Conservation (phyloP, 1,140 invertebrate genomes). For the Ceratina australensis region DNA sequence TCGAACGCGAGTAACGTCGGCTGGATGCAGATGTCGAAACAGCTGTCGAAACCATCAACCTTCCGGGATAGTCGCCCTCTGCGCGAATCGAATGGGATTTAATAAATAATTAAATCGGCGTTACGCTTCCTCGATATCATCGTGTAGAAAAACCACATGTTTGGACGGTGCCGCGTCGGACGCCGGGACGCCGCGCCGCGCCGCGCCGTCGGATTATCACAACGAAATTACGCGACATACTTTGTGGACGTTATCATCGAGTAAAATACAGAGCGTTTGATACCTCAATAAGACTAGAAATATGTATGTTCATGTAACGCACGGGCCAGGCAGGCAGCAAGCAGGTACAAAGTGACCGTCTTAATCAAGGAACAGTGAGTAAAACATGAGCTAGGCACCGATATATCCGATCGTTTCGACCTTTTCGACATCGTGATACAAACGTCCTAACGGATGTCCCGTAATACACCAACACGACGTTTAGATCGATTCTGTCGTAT, state of each 20-base stretch:
- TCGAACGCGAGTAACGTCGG: constrained; percentile 58
- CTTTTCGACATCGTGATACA: constrained; percentile 67
- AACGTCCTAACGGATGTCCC: constrained; percentile 45
- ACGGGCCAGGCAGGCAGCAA: constrained; percentile 66
- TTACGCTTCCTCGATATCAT: constrained; percentile 43
- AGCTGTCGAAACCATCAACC: constrained; percentile 67
- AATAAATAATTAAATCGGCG: constrained; percentile 56
- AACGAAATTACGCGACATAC: constrained; percentile 62
- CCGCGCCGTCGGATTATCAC: constrained; percentile 46
- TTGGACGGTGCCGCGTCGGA: constrained; percentile 1
- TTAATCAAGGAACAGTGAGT: constrained; percentile 64
- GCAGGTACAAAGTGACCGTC: constrained; percentile 67
- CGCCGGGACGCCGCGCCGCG: constrained; percentile 9
- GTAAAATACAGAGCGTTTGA: constrained; percentile 51
- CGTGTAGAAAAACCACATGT: constrained; percentile 42
- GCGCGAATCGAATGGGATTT: constrained; percentile 53
- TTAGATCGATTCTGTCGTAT: background rate
- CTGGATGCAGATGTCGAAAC: constrained; percentile 65
- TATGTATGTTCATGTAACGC: constrained; percentile 55
- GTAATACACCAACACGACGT: constrained; percentile 36
- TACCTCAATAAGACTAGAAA: constrained; percentile 60
- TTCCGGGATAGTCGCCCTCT: constrained; percentile 51
- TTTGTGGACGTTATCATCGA: constrained; percentile 65
- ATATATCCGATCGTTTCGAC: constrained; percentile 65
- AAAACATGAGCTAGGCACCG: constrained; percentile 56